Evolutionary conservation across 2,113 vertebrate species (phyloP), one percentile per base, ranked within the genome.

Genomic region (Scatophagus argus): DNA sequence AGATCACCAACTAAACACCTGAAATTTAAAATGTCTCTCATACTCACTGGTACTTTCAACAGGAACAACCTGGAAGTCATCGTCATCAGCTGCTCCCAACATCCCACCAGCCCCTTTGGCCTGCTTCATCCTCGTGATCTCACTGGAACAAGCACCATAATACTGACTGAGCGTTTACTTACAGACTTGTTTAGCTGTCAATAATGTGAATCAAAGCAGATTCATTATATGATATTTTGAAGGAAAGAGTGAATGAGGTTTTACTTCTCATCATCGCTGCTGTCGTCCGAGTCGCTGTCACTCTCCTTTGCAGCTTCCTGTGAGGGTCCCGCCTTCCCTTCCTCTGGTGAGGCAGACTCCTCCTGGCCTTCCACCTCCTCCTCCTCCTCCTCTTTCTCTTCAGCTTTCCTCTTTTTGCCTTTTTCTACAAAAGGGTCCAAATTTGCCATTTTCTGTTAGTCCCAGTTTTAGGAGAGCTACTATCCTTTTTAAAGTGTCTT

Each of bases 41-140:
- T 76, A 93, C 96, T 94, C 81, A 98, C 98, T 96, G 85, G 93
- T 96, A 23, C 96, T 93, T 90, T 97, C 96, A 0, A 99, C 96
- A 44, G 97, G 96, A 84, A 98, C 96, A 8, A 99, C 94, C 82
- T 99, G 95, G 5, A 99, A 95, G 71, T 94, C 93, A 2, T 91
- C 83, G 0, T 91, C 90, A 1, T 86, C 87, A 1, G 58, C 77
- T 0, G 85, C 79, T 23, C 77, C 89, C 0, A 81, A 85, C 4
- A 61, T 67, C 25, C 78, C 85, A 9, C 38, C 77, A 8, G 74
- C 25, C 1, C 52, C 62, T 10, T 21, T 78, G 5, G 21, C 61
- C 0, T 39, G 66, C 71, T 95, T 95, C 93, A 89, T 84, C 23
- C 36, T 87, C 3, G 41, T 81, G 8, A 89, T 94, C 0, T 95